phyloP scores from a whole-genome alignment of 2,113 vertebrate species.

The Chionis minor region DNA sequence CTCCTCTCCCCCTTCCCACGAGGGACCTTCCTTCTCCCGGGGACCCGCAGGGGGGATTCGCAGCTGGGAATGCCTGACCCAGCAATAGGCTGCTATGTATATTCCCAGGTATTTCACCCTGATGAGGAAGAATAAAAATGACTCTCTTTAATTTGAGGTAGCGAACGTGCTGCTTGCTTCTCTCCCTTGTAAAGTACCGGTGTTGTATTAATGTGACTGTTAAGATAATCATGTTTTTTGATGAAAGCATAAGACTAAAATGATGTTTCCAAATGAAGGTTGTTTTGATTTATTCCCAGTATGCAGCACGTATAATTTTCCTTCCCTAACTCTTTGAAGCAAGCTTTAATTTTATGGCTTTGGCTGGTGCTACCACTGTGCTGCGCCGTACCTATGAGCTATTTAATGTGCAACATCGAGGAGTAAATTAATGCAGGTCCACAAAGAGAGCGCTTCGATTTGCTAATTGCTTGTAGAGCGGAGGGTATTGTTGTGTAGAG shows the following conservation, averaged over 20 bases:
- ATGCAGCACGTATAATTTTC: not conserved
- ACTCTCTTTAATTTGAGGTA: not conserved
- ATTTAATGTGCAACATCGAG: conserved; percentile 14
- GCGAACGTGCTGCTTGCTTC: not conserved
- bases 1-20: not conserved
- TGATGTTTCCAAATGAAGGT: conserved; percentile 47
- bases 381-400: conserved; percentile 25
- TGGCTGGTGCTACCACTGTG: not conserved
- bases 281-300: conserved; percentile 44
- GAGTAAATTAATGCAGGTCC: conserved; percentile 51
- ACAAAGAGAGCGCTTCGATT: conserved; percentile 33
- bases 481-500: conserved; percentile 27
- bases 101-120: not conserved
- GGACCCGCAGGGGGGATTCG: not conserved
- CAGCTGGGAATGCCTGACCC: not conserved
- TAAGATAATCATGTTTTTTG: conserved; percentile 31
- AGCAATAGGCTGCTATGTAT: not conserved
- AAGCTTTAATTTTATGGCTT: conserved; percentile 25
- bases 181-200: not conserved
- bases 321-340: conserved; percentile 24
- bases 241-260: conserved; percentile 34
- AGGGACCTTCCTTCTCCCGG: not conserved
- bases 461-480: conserved; percentile 58
- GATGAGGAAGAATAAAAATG: not conserved
- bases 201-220: not conserved